Conservation (phyloP, 2,888 invertebrate species). For the Smittia aterrima region DNA sequence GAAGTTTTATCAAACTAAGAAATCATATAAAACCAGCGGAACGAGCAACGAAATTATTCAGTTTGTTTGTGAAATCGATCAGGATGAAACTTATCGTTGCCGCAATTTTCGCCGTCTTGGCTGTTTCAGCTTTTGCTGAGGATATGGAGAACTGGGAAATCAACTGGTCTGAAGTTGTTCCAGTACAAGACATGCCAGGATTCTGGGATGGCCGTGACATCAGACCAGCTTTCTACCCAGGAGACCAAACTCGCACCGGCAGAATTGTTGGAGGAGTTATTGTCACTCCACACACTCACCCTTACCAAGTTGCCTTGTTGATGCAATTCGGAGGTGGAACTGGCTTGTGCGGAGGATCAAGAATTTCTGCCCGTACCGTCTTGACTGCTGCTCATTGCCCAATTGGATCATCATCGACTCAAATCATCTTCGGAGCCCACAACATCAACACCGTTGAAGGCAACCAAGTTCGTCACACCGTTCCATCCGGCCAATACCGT, state of each 20-base stretch:
- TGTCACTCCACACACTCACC: constrained; percentile 46
- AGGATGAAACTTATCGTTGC: background rate
- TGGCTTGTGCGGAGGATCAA: constrained; percentile 48
- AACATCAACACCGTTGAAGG: constrained; percentile 14
- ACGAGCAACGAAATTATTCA: background rate
- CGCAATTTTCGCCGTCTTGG: constrained; percentile 9
- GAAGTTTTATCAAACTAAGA: too few relatives aligned
- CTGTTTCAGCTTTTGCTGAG: constrained; percentile 10
- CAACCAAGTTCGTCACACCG: constrained; percentile 1
- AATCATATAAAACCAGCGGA: background rate
- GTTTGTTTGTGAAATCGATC: background rate
- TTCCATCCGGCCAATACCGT: constrained; percentile 9
- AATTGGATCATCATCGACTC: constrained; percentile 47
- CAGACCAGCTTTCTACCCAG: background rate
- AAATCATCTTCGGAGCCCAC: constrained; percentile 29
- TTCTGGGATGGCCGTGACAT: constrained; percentile 31
- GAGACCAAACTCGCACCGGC: background rate
- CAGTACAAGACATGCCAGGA: constrained; percentile 28
- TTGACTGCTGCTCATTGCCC: constrained; percentile 46
- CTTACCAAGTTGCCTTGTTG: constrained; percentile 42
- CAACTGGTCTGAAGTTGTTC: background rate
- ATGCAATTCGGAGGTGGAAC: constrained; percentile 21
- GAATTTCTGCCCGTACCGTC: constrained; percentile 45
- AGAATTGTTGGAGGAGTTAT: constrained; percentile 41
- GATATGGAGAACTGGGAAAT: background rate